Evolutionary conservation across 2,888 invertebrate genomes (phyloP), one percentile per base, ranked within the genome.

Genomic region (Syritta pipiens): DNA sequence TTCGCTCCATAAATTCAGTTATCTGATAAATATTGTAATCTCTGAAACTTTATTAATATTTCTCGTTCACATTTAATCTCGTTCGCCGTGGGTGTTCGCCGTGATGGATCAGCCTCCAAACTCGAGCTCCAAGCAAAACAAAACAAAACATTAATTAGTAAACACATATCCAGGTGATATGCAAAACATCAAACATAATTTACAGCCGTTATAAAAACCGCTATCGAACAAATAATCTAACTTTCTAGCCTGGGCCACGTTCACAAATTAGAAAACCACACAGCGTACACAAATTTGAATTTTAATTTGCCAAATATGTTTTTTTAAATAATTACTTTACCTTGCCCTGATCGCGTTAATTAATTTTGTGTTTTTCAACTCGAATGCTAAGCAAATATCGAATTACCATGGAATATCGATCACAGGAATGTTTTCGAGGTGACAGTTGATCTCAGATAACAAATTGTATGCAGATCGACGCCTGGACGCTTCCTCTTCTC

Each of bases 301-400:
- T 77, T 77, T 71, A 65, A 77, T 77, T 77, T 71, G 76, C 76
- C 76, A 77, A 77, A 76, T 63, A 76, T 51, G 57, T 69, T 63
- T 49, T 55, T 76, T 76, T 71, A 63, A 65, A 71, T 71, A 77
- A 77, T 77, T 77, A 53, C 51, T 30, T 59, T 46, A 53, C 51
- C 24, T 59, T 46, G 51, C 51, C 63, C 59, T 46, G 76, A 65
- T 71, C 63, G 63, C 30, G 44, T 65, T 77, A 71, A 76, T 76
- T 76, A 76, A 76, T 74, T 74, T 76, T 30, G 9, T 24, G 2
- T 12, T 12, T 51, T 32, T 10, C n/a, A 7, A 24, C 2, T 20
- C 37, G n/a, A 26, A 55, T 46, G 53, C 26, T 53, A 26, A 42
- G 44, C 46, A 51, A 51, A 65, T 63, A 71, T 77, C 46, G 32